These are phyloP conservation scores for Dolichoris vasculosae DNA, from an alignment of 1,140 invertebrate species.

Conservation along the genomic window DNA sequence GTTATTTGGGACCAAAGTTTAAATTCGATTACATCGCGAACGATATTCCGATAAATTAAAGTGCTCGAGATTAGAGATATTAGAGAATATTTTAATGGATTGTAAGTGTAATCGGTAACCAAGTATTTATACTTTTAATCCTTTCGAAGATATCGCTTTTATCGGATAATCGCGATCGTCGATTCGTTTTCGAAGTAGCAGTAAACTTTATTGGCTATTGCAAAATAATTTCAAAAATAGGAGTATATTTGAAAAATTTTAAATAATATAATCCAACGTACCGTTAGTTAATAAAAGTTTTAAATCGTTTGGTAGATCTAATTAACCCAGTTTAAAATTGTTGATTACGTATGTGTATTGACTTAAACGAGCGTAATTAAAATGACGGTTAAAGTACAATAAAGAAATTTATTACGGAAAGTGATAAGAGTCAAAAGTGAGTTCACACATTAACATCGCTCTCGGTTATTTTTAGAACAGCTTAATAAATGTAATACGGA, in stretches of 20 bases:
- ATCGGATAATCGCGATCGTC: not conserved
- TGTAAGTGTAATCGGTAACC: not conserved
- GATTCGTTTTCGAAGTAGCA: not conserved
- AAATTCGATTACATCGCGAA: no score
- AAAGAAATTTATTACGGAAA: conserved; percentile 38
- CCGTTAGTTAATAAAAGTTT: not conserved
- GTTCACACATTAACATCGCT: conserved; percentile 23
- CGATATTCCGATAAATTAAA: not conserved
- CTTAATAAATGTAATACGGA: not conserved
- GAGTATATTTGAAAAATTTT: not conserved
- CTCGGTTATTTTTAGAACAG: not conserved
- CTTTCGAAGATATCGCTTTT: not conserved
- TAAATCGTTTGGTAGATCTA: conserved; percentile 19
- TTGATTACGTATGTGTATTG: not conserved
- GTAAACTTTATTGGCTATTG: not conserved
- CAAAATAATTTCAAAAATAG: not conserved
- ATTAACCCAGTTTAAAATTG: conserved; percentile 38
- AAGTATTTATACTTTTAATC: not conserved
- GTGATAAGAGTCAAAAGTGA: conserved; percentile 17
- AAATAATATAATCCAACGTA: not conserved
- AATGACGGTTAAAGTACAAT: conserved; percentile 31
- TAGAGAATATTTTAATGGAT: not conserved
- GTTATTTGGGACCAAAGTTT: no score
- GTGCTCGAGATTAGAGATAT: not conserved
- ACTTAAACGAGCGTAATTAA: conserved; percentile 28